Percentiles rank a stretch among this genome's conserved stretches.
phyloP scores from a whole-genome alignment of 2,113 vertebrate species.

The Plectropomus leopardus region DNA sequence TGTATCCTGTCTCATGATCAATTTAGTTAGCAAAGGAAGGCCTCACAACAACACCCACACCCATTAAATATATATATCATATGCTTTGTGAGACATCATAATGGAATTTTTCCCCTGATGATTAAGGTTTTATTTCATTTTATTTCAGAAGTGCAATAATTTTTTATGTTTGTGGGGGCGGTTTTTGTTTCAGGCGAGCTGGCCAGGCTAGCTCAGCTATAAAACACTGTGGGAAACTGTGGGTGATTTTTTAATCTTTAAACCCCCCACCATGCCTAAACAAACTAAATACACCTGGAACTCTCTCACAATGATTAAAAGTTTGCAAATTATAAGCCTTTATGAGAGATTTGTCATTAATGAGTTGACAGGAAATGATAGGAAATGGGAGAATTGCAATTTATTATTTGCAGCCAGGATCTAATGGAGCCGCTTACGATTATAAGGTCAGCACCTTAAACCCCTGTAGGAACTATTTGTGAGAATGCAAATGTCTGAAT shows the following conservation, averaged over 20 bases:
- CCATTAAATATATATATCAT: constrained; percentile 14
- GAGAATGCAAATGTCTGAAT: too few relatives aligned
- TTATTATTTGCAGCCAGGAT: background rate
- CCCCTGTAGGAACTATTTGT: too few relatives aligned
- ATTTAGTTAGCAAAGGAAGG: background rate
- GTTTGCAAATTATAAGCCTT: background rate
- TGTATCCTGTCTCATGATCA: background rate
- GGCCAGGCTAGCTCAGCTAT: constrained; percentile 6
- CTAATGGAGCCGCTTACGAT: background rate
- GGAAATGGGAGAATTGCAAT: background rate
- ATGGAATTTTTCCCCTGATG: background rate
- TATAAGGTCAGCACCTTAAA: background rate
- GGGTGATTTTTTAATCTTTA: background rate
- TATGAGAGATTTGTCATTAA: background rate
- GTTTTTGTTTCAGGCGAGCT: constrained; percentile 26
- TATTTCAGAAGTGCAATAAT: constrained; percentile 42
- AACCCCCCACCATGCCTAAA: background rate
- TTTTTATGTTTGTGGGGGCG: constrained; percentile 31
- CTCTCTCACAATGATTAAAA: background rate
- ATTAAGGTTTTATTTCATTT: constrained; percentile 26
- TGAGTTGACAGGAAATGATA: background rate
- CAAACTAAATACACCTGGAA: background rate
- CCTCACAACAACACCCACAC: background rate
- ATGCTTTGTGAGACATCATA: constrained; percentile 16
- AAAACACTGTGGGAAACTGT: constrained; percentile 30